Evolutionary conservation across 2,797 vertebrate genomes (phyloP), one percentile per base, ranked within the genome.

Genomic region (Pithecia hirsuta): DNA sequence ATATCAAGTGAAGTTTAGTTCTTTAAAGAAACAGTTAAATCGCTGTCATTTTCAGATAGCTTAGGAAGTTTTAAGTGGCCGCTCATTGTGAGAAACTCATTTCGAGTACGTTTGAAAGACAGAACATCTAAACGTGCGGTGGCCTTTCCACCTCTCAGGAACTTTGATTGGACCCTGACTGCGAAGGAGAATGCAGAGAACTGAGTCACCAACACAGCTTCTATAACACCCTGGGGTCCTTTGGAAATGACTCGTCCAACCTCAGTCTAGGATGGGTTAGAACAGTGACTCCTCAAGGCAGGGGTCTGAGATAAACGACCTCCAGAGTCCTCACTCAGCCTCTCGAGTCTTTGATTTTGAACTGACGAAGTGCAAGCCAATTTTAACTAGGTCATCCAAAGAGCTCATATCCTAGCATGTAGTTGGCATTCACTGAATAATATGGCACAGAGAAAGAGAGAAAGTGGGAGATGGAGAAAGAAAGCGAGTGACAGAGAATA

Each of bases 231-330:
- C 98, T 24, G 96, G 96, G 97, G 96, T 97, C 93, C 96, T 98
- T 98, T 98, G 98, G 97, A 98, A 98, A 91, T 36, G 28, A 94
- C 96, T 97, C 95, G 10, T 94, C 93, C 97, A 96, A 59, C 82
- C 95, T 97, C 89, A 86, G 83, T 94, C 83, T 96, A 88, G 59
- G 92, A 95, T 75, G 94, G 89, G 80, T 96, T 95, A 97, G 89
- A 97, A 80, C 64, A 95, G 96, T 97, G 86, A 97, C 94, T 93
- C 86, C 94, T 98, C 97, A 94, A 98, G 67, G 97, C 96, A 98
- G 98, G 97, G 96, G 98, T 98, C 96, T 97, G 72, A 97, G 95
- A 96, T 98, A 98, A 97, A 98, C 72, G 98, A 98, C 97, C 97
- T 97, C 96, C 55, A 0, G 92, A 95, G 95, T 93, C 89, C 94